Conservation (phyloP, 2,113 vertebrate species). For the Lates calcarifer region DNA sequence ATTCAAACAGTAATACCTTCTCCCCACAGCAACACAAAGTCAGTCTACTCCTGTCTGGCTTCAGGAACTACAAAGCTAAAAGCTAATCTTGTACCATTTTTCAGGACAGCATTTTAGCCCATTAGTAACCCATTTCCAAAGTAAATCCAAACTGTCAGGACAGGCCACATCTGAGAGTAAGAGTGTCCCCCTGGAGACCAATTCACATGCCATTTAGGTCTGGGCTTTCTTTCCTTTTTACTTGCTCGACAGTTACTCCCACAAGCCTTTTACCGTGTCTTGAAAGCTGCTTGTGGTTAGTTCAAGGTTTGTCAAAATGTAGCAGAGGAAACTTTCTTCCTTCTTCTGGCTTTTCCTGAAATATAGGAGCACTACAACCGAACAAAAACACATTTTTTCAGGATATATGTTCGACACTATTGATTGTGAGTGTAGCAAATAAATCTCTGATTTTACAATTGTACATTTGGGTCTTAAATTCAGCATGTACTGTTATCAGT, state of each 20-base stretch:
- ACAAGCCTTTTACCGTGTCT: background rate
- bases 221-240: conserved; percentile 6
- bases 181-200: background rate
- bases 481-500: background rate
- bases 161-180: background rate
- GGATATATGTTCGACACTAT: too few relatives aligned
- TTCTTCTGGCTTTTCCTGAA: background rate
- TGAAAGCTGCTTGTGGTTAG: conserved; percentile 1
- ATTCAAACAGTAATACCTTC: too few relatives aligned
- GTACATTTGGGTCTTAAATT: background rate
- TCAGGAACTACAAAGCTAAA: background rate
- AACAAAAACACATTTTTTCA: background rate
- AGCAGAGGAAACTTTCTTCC: background rate
- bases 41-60: background rate
- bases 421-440: too few relatives aligned
- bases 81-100: background rate
- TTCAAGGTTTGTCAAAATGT: conserved; percentile 2
- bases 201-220: conserved; percentile 11
- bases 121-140: background rate
- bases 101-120: background rate
- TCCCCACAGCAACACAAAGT: background rate
- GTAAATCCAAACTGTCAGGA: conserved; percentile 19
- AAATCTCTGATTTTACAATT: background rate
- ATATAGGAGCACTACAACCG: background rate
- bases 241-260: conserved; percentile 4